Base-by-base conservation (phyloP, 2,113 vertebrate species). In the Zapus hudsonius region DNA sequence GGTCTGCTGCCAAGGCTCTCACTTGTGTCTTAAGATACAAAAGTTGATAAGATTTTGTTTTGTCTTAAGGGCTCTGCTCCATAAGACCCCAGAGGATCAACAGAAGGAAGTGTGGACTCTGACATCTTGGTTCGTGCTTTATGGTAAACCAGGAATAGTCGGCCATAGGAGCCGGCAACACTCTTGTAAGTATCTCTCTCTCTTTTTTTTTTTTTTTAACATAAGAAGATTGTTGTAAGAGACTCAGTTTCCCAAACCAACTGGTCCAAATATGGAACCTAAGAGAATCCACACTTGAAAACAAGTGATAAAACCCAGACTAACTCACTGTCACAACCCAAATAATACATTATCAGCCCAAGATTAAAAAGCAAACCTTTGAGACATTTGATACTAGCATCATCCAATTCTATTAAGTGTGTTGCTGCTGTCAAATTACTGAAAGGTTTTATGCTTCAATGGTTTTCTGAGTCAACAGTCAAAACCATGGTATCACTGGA, bases 51-150 rank as follows among this genome's bases (percentile, higher is more conserved):
- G 76, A 76, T 7, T 2, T 52, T n/a, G 31, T 29, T 29, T 84
- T 84, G 85, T 63, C 63, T 90, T 67, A 81, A 92, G 57, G 23
- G 33, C 44, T 76, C 27, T 36, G 42, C 27, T 87, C 89, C n/a
- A 6, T 57, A 29, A 74, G 66, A 73, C 15, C 33, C 78, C 36
- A 67, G 40, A 94, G 38, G 92, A 31, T 8, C 63, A 74, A 85
- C 8, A 15, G 69, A 70, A 55, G 29, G 61, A 87, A 85, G n/a
- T 1, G 17, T 1, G 7, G 11, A 22, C 27, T 47, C n/a, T 38
- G 42, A 33, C 66, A 72, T 66, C 47, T 59, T 61, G 13, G 36
- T 38, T 67, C n/a, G 83, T 2, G 44, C 29, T 84, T 69, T 52
- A 9, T 70, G 29, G 76, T 22, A 64, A 69, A 64, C 59, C 59